Percentiles rank a stretch among this genome's conserved stretches.
These are phyloP conservation scores for Rostratula benghalensis DNA, from an alignment of 2,113 vertebrate genomes.

Conservation along the genomic window DNA sequence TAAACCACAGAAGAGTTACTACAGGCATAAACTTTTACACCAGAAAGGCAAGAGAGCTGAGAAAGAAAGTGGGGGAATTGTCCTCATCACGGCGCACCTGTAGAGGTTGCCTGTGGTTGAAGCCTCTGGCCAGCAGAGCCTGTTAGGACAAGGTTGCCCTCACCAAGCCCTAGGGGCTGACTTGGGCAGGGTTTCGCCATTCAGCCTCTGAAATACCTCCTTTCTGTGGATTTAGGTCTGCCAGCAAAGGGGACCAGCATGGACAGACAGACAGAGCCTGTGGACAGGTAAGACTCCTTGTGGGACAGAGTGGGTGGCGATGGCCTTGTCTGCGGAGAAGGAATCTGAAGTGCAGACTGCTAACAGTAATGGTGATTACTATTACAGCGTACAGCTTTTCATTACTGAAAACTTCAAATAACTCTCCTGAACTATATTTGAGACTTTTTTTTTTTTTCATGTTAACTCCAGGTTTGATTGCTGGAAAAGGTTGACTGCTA, in stretches of 20 bases:
- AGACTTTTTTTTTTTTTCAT: neutral
- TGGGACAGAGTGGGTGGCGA: neutral
- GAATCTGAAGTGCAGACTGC: slow-evolving; percentile 30
- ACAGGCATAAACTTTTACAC: slow-evolving; percentile 17
- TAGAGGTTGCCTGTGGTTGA: neutral
- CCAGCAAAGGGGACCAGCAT: neutral
- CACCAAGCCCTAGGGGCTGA: neutral
- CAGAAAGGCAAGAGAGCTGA: neutral
- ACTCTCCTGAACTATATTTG: slow-evolving; percentile 55
- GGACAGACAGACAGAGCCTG: neutral
- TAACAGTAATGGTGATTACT: slow-evolving; percentile 46
- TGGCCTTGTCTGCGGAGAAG: neutral
- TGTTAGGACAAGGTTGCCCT: neutral
- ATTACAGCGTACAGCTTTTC: slow-evolving; percentile 39
- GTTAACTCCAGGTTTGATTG: slow-evolving; percentile 44
- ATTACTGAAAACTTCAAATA: slow-evolving; percentile 69
- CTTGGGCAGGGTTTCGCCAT: neutral
- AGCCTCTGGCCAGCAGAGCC: fast-evolving
- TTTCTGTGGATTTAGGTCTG: neutral
- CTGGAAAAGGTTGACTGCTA: slow-evolving; percentile 60
- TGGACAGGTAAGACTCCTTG: neutral
- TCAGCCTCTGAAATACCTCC: neutral
- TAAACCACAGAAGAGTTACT: slow-evolving; percentile 45
- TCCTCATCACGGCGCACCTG: neutral
- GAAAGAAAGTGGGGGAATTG: neutral